phyloP scores from a whole-genome alignment of 2,888 invertebrate genomes.

The Eupithecia pulchellata region DNA sequence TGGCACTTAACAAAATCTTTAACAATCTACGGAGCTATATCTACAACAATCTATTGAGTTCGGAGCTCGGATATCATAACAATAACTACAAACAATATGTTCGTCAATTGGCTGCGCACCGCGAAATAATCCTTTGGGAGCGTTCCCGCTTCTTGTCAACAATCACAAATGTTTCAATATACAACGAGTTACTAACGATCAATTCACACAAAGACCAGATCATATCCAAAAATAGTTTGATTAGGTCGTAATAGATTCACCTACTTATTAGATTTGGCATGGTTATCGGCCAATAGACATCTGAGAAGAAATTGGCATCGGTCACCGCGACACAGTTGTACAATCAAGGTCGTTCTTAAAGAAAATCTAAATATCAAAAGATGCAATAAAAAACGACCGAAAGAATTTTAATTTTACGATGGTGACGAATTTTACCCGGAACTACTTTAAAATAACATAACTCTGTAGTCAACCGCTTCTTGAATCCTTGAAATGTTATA shows the following conservation, averaged over 20 bases:
- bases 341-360: slow-evolving; percentile 46
- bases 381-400: slow-evolving; percentile 11
- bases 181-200: background rate
- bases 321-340: slow-evolving; percentile 48
- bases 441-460: background rate
- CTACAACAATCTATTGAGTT: too few relatives aligned
- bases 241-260: slow-evolving; percentile 47
- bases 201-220: slow-evolving; percentile 14
- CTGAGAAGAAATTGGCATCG: slow-evolving; percentile 56
- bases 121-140: background rate
- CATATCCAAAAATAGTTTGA: slow-evolving; percentile 45
- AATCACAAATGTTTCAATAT: background rate
- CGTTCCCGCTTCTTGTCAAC: background rate
- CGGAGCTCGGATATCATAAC: too few relatives aligned
- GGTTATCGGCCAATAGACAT: slow-evolving; percentile 50
- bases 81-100: too few relatives aligned
- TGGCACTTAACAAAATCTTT: background rate
- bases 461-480: background rate
- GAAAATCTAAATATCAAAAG: slow-evolving; percentile 23
- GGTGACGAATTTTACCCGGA: slow-evolving; percentile 1
- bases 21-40: too few relatives aligned
- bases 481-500: background rate
- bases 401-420: slow-evolving; percentile 7
- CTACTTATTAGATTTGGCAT: slow-evolving; percentile 55
- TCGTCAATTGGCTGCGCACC: background rate